A percentile compares a stretch with the other conserved stretches of the same genome.
phyloP scores from a whole-genome alignment of 1,140 invertebrate species.

The Drosophila simulans region DNA sequence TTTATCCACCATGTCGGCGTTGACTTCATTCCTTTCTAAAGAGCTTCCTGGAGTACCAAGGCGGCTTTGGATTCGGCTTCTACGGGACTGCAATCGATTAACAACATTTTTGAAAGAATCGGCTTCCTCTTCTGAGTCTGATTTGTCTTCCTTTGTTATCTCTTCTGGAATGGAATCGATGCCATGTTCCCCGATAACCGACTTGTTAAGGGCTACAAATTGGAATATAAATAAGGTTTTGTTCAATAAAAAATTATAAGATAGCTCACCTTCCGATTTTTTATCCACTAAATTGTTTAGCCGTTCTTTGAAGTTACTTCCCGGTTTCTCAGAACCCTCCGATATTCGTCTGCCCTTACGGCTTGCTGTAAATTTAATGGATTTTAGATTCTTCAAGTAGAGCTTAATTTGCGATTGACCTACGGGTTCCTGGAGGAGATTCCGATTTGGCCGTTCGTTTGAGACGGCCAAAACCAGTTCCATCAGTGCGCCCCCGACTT shows the following conservation, averaged over 20 bases:
- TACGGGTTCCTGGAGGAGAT: slow-evolving; percentile 34
- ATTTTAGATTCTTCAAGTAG: not conserved
- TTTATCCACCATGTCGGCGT: not conserved
- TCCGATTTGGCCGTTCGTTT: slow-evolving; percentile 26
- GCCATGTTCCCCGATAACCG: not conserved
- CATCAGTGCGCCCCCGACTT: not conserved
- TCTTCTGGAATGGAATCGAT: not conserved
- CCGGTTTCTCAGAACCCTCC: not conserved
- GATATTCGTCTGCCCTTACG: slow-evolving; percentile 17
- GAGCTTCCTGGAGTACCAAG: not conserved
- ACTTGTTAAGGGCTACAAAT: slow-evolving; percentile 1
- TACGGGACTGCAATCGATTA: not conserved
- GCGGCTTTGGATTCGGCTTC: not conserved
- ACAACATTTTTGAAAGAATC: not conserved
- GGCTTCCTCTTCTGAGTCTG: not conserved
- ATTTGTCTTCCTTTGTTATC: not conserved
- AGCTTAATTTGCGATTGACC: not conserved
- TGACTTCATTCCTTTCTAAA: not conserved
- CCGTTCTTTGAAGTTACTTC: not conserved
- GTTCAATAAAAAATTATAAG: no score
- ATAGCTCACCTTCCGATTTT: not conserved
- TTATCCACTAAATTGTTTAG: not conserved
- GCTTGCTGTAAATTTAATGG: slow-evolving; percentile 4
- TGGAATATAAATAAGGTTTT: not conserved
- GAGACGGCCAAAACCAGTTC: not conserved